These are phyloP conservation scores for Hydraecia micacea DNA, from an alignment of 2,888 invertebrate species.

Conservation along the genomic window DNA sequence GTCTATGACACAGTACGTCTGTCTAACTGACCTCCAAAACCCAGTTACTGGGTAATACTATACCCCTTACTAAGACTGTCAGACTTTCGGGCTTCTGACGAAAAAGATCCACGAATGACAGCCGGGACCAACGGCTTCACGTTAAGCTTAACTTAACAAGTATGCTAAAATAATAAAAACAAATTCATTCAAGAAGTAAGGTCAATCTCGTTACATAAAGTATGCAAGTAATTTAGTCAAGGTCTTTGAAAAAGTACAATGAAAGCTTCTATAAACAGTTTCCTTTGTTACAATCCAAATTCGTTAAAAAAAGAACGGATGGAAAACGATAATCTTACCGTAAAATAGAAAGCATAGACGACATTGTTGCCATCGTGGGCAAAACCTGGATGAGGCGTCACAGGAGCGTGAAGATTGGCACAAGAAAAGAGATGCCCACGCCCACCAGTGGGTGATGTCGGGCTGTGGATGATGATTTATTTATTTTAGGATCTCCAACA, in stretches of 20 bases:
- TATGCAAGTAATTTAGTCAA: constrained; percentile 26
- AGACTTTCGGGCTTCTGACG: background rate
- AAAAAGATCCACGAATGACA: background rate
- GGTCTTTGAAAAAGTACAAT: constrained; percentile 44
- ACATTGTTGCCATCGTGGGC: too few relatives aligned
- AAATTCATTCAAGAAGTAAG: constrained; percentile 22
- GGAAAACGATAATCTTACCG: background rate
- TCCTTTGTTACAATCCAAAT: constrained; percentile 30
- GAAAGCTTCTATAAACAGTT: constrained; percentile 33
- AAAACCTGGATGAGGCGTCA: too few relatives aligned
- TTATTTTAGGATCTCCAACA: too few relatives aligned
- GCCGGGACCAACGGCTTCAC: background rate
- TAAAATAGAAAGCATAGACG: background rate
- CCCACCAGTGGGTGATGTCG: background rate
- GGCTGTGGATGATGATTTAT: background rate
- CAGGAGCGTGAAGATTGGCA: background rate
- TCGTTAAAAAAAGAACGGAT: background rate
- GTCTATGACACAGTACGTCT: too few relatives aligned
- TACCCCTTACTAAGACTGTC: background rate
- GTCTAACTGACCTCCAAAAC: background rate
- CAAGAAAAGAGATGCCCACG: background rate
- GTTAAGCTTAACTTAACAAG: background rate
- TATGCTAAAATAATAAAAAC: background rate
- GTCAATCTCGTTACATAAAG: constrained; percentile 28
- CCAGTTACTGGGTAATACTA: background rate